Base-by-base conservation (phyloP, 2,888 invertebrate genomes). In the Drosophila hamatofila region DNA sequence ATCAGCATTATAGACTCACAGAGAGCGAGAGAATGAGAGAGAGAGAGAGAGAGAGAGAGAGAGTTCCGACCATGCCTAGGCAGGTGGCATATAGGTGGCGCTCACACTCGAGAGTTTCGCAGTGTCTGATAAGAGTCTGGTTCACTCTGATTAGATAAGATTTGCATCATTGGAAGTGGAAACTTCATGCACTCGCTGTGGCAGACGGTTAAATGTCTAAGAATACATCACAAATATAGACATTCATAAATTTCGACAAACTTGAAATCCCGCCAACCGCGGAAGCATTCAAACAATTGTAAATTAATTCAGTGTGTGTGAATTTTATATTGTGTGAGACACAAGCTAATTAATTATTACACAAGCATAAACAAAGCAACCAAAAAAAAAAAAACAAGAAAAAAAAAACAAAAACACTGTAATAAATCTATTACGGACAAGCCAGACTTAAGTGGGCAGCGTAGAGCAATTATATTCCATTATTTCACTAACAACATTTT, bases 131-230 rank as follows among this genome's bases (percentile, higher is more conserved):
- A 70, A 70, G 59, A 21, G 21, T 7, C 14, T 12, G 44, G 21
- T 41, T 62, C 46, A 58, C 18, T 42, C 16, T n/a, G 78, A 75
- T 77, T 66, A 77, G 77, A 77, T 77, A 77, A 78, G 66, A 60
- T 77, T 78, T 71, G 65, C 78, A 74, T 74, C 51, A 74, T 35
- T 37, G 35, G 33, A n/a, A n/a, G 62, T 39, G 55, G 61, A 52
- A 59, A 52, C 41, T 59, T 48, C 9, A 21, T 58, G 62, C 61
- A 70, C 14, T 56, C 39, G 14, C 44, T 14, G 25, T 35, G 59
- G 42, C 42, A 41, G 64, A 16, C 58, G 35, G 12, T 18, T 54
- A 55, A 4, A 14, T n/a, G 42, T 27, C 61, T 55, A 61, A 61
- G 61, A 68, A 70, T 61, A 68, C 37, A 23, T 37, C 27, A 35